phyloP scores from a whole-genome alignment of 2,888 invertebrate genomes.

The Tetropium fuscum region DNA sequence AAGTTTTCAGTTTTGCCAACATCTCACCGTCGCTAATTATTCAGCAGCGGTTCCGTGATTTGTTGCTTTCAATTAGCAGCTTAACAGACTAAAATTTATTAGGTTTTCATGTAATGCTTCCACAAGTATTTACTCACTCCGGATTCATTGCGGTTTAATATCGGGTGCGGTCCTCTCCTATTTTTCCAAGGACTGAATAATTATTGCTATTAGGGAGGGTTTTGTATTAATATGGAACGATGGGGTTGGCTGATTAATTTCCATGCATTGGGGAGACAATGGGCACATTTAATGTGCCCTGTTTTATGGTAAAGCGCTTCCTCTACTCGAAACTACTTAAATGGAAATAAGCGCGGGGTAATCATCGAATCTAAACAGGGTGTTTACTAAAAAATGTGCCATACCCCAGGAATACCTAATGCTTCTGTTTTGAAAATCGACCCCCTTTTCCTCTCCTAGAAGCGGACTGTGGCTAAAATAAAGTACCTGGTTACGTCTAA shows the following conservation, averaged over 20 bases:
- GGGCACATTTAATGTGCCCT: not conserved
- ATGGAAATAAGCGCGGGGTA: too few species aligned
- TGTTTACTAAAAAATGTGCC: too few species aligned
- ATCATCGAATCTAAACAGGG: too few species aligned
- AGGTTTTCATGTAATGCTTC: conserved; percentile 34
- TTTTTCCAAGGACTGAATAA: conserved; percentile 21
- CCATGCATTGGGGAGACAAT: not conserved
- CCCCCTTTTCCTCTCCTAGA: too few species aligned
- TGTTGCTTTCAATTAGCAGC: conserved; percentile 43
- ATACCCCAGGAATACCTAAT: too few species aligned
- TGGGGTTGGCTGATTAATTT: conserved; percentile 4
- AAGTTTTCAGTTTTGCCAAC: conserved; percentile 14
- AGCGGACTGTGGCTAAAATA: too few species aligned
- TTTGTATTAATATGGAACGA: conserved; percentile 1
- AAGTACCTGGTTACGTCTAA: too few species aligned
- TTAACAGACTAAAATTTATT: conserved; percentile 35
- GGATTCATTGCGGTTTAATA: conserved; percentile 21
- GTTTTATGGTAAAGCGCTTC: not conserved
- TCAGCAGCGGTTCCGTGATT: conserved; percentile 40
- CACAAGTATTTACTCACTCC: conserved; percentile 23
- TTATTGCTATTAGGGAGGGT: conserved; percentile 22
- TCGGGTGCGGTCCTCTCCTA: conserved; percentile 13
- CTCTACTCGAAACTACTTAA: too few species aligned
- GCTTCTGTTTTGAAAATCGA: too few species aligned
- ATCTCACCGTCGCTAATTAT: conserved; percentile 36